Evolutionary conservation across 2,888 invertebrate genomes (phyloP).

Genomic region (Petrophora chlorosata): DNA sequence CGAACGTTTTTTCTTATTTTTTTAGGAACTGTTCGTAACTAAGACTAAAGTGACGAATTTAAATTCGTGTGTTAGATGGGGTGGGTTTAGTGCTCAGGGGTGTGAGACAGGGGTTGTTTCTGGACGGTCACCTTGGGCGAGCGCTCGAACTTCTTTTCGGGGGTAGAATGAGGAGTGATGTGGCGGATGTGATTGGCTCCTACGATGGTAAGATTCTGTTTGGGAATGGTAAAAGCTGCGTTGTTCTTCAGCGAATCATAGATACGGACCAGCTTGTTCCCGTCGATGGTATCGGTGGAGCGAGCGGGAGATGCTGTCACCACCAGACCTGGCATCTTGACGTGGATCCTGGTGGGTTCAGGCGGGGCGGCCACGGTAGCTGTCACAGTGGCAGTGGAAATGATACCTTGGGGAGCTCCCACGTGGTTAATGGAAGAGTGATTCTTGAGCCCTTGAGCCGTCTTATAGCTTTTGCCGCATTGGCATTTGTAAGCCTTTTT

Average conservation of each 20-base stretch:
- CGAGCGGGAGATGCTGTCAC: conserved; percentile 70
- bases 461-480: conserved; percentile 94
- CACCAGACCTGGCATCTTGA: conserved; percentile 63
- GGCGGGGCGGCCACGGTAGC: conserved; percentile 18
- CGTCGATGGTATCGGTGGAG: conserved; percentile 45
- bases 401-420: neutral
- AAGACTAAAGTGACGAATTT: conserved; percentile 57
- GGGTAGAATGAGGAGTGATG: conserved; percentile 9
- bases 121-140: conserved; percentile 66
- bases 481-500: conserved; percentile 92
- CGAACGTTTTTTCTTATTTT: conserved; percentile 45
- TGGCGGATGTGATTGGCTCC: conserved; percentile 38
- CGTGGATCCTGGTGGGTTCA: conserved; percentile 40
- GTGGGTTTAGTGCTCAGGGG: conserved; percentile 37
- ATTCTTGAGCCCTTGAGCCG: conserved; percentile 89
- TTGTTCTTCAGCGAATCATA: conserved; percentile 71
- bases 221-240: conserved; percentile 71
- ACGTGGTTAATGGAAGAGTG: conserved; percentile 76
- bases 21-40: conserved; percentile 69
- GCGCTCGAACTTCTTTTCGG: conserved; percentile 52
- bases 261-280: conserved; percentile 68
- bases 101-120: conserved; percentile 46
- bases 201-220: conserved; percentile 64
- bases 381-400: conserved; percentile 16
- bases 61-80: conserved; percentile 55